A percentile compares a stretch with the other conserved stretches of the same genome.
These are phyloP conservation scores for Diogma glabrata DNA, from an alignment of 2,888 invertebrate species.

Conservation along the genomic window DNA sequence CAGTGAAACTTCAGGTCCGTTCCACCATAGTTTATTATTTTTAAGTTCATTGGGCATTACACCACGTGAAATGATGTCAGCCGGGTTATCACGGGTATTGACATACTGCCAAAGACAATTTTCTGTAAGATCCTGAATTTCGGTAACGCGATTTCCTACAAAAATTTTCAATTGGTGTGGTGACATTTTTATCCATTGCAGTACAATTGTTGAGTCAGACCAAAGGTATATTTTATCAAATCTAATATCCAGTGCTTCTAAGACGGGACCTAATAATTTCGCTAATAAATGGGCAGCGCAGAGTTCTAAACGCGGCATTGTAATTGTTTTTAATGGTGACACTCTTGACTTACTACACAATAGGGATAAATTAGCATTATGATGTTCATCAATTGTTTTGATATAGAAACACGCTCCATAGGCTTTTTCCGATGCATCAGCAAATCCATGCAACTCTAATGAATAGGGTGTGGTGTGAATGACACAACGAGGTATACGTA, in stretches of 20 bases:
- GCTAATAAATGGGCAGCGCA: slow-evolving; percentile 3
- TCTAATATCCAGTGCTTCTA: not conserved
- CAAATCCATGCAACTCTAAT: not conserved
- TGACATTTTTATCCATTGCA: not conserved
- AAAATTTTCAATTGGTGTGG: not conserved
- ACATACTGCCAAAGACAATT: not conserved
- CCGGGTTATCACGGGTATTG: not conserved
- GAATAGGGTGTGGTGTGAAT: not conserved
- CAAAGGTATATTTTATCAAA: not conserved
- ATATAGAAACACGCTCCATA: not conserved
- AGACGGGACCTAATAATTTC: not conserved
- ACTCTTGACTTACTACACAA: not conserved
- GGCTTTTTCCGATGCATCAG: not conserved
- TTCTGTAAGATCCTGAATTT: not conserved
- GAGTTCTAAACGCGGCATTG: not conserved
- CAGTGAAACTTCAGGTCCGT: not conserved
- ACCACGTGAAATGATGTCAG: slow-evolving; percentile 1
- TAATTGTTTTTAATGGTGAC: not conserved
- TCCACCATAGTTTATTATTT: not conserved
- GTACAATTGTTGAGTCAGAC: not conserved
- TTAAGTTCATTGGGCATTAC: not conserved
- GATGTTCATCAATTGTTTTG: not conserved
- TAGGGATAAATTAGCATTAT: not conserved
- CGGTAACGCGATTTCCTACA: not conserved
- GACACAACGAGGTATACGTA: not conserved